These are phyloP conservation scores for Chionis minor DNA, from an alignment of 2,113 vertebrate genomes.

Conservation along the genomic window DNA sequence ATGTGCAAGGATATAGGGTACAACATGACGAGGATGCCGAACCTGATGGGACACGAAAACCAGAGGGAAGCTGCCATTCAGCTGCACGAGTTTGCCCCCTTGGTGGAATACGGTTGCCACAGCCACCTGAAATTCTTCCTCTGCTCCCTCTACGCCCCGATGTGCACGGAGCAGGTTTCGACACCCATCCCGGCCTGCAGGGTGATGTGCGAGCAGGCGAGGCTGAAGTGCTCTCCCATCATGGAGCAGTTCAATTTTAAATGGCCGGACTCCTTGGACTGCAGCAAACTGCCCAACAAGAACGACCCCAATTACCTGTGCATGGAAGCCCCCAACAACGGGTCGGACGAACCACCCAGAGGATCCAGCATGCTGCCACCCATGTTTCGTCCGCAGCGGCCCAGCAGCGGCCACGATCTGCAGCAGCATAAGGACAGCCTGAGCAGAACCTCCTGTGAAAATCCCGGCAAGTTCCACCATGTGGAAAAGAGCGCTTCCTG, in stretches of 20 bases:
- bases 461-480: conserved; percentile 93
- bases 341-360: conserved; percentile 85
- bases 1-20: conserved; percentile 98
- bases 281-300: conserved; percentile 91
- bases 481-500: conserved; percentile 94
- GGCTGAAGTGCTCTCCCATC: conserved; percentile 90
- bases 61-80: conserved; percentile 92
- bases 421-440: conserved; percentile 75
- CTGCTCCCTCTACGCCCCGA: conserved; percentile 94
- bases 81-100: conserved; percentile 92
- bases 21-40: conserved; percentile 97
- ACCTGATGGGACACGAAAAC: conserved; percentile 92
- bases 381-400: conserved; percentile 85
- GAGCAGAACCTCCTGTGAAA: conserved; percentile 80
- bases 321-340: conserved; percentile 97
- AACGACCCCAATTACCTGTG: conserved; percentile 96
- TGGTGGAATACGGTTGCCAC: conserved; percentile 96
- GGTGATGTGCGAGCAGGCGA: conserved; percentile 96
- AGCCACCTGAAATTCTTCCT: conserved; percentile 94
- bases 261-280: conserved; percentile 95
- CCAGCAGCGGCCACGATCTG: conserved; percentile 79
- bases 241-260: conserved; percentile 94
- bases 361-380: conserved; percentile 88
- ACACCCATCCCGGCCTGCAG: conserved; percentile 94
- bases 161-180: conserved; percentile 98